phyloP scores from a whole-genome alignment of 2,888 invertebrate genomes.

The Orthosia incerta region DNA sequence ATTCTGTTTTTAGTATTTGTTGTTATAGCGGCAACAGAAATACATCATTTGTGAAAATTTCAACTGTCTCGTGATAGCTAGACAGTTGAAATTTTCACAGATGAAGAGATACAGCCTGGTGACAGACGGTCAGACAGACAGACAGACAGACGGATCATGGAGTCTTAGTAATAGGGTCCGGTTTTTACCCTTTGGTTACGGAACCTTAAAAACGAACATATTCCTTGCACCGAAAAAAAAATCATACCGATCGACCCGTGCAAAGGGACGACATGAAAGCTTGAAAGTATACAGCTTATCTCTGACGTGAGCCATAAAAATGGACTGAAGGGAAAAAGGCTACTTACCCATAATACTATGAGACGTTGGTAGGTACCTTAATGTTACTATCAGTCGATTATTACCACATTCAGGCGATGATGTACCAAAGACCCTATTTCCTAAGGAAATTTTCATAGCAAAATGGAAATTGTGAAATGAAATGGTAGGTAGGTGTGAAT shows the following conservation, averaged over 20 bases:
- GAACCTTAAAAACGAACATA: neutral
- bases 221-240: slow-evolving; percentile 36
- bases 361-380: slow-evolving; percentile 52
- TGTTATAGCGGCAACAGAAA: too few relatives aligned
- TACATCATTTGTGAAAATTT: too few relatives aligned
- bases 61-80: too few relatives aligned
- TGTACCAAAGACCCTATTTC: slow-evolving; percentile 50
- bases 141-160: too few relatives aligned
- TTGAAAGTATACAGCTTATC: slow-evolving; percentile 62
- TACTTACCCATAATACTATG: slow-evolving; percentile 54
- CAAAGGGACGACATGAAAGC: slow-evolving; percentile 44
- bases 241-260: slow-evolving; percentile 44
- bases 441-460: slow-evolving; percentile 31
- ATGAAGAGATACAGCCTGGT: too few relatives aligned
- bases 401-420: slow-evolving; percentile 39
- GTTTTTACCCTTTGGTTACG: too few relatives aligned
- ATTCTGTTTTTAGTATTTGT: too few relatives aligned
- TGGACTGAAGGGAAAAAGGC: slow-evolving; percentile 60
- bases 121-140: too few relatives aligned
- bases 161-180: too few relatives aligned
- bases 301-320: slow-evolving; percentile 63
- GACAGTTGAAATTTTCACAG: too few relatives aligned
- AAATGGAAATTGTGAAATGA: slow-evolving; percentile 46
- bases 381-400: slow-evolving; percentile 63
- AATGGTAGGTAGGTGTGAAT: slow-evolving; percentile 15